Evolutionary conservation across 2,113 vertebrate genomes (phyloP).

Genomic region (Ifrita kowaldi): DNA sequence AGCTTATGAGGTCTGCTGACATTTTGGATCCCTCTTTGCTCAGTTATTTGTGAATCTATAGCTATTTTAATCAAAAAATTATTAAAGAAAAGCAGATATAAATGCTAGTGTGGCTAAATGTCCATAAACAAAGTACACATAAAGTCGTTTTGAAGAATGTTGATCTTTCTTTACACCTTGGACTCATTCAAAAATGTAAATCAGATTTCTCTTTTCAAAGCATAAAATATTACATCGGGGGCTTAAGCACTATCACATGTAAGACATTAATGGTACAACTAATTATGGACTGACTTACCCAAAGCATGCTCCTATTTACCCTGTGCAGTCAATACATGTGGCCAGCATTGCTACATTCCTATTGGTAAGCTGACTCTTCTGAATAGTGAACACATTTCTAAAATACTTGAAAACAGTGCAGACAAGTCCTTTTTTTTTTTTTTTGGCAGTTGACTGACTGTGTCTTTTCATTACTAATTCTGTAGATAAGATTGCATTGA

Average conservation of each 20-base stretch:
- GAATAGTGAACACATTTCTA: background rate
- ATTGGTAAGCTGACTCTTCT: background rate
- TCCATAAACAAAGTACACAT: background rate
- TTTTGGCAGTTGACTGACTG: background rate
- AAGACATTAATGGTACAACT: background rate
- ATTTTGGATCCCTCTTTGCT: background rate
- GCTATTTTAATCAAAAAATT: background rate
- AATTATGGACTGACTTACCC: background rate
- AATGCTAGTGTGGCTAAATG: background rate
- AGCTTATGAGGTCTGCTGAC: background rate
- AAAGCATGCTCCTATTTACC: background rate
- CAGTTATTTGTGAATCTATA: background rate
- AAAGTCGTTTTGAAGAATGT: background rate
- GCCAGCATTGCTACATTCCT: background rate
- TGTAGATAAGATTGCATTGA: background rate
- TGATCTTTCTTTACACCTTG: background rate
- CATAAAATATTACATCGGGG: background rate
- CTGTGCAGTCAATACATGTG: background rate
- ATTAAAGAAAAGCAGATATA: background rate
- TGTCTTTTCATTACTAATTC: background rate
- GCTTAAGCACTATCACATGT: background rate
- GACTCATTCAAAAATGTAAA: background rate
- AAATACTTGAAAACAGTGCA: background rate
- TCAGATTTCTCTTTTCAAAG: background rate
- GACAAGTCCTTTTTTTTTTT: background rate